phyloP scores from a whole-genome alignment of 30 jellyfish, hydroid and myxozoan genomes.

The Hydra vulgaris region DNA sequence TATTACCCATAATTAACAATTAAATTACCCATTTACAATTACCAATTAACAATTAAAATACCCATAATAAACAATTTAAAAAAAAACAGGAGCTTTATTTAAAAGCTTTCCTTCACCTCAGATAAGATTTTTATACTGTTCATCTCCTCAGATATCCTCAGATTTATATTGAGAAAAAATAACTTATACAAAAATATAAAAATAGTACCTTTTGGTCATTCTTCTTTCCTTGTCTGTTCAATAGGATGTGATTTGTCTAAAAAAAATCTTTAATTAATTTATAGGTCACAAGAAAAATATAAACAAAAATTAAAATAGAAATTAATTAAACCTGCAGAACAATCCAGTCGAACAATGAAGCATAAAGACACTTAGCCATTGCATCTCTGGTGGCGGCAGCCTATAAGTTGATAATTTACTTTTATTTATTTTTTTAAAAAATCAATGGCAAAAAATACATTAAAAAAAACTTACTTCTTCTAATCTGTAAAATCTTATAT shows the following conservation, averaged over 20 bases:
- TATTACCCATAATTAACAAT: too few relatives aligned
- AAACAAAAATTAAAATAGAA: too few relatives aligned
- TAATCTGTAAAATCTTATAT: slow-evolving; percentile 59
- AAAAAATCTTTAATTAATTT: background rate
- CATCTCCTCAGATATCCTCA: too few relatives aligned
- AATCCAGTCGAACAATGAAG: slow-evolving; percentile 95
- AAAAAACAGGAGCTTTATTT: too few relatives aligned
- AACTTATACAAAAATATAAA: background rate
- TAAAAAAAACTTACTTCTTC: slow-evolving; percentile 57
- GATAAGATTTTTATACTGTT: too few relatives aligned
- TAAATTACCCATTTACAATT: too few relatives aligned
- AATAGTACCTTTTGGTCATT: slow-evolving; percentile 13
- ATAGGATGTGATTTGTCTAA: slow-evolving; percentile 34
- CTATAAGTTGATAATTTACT: slow-evolving; percentile 23
- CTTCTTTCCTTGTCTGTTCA: slow-evolving; percentile 20
- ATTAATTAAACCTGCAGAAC: slow-evolving; percentile 50
- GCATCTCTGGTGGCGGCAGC: slow-evolving; percentile 92
- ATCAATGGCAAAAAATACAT: background rate
- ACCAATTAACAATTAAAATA: too few relatives aligned
- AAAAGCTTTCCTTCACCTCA: too few relatives aligned
- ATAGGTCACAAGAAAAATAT: background rate
- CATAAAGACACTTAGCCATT: slow-evolving; percentile 96
- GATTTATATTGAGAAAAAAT: too few relatives aligned
- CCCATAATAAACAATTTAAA: too few relatives aligned
- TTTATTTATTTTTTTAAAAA: background rate